phyloP scores from a whole-genome alignment of 2,797 vertebrate species.

The Simalia tracyae region DNA sequence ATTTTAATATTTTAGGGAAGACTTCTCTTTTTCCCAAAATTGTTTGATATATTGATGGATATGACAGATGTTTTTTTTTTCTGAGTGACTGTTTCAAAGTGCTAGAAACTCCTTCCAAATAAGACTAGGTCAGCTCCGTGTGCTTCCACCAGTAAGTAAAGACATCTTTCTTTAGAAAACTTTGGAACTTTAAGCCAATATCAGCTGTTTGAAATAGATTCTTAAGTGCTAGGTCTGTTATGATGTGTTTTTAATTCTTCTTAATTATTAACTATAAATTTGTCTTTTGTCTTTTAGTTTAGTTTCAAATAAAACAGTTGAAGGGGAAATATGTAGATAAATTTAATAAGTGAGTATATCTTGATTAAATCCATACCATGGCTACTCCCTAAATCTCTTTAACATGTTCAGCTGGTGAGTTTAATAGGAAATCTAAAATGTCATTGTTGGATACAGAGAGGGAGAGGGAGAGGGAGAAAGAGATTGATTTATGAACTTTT shows the following conservation, averaged over 20 bases:
- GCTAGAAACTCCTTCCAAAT: neutral
- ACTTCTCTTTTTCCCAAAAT: no score
- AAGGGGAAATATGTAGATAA: neutral
- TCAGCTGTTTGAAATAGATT: neutral
- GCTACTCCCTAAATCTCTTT: neutral
- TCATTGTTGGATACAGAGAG: neutral
- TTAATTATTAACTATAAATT: neutral
- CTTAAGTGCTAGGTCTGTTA: neutral
- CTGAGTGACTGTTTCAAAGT: neutral
- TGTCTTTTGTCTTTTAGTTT: neutral
- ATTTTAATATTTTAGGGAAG: no score
- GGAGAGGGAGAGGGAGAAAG: no score
- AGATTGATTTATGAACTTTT: no score
- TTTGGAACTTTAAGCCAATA: neutral
- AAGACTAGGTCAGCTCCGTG: neutral
- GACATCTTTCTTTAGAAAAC: neutral
- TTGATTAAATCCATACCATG: neutral
- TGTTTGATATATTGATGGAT: neutral
- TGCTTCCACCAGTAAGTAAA: neutral
- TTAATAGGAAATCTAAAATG: neutral
- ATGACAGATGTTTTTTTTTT: neutral
- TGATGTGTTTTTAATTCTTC: neutral
- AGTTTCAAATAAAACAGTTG: neutral
- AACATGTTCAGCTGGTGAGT: neutral
- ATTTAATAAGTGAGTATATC: neutral